A percentile compares a stretch with the other conserved stretches of the same genome.
phyloP scores from a whole-genome alignment of 1,140 invertebrate species.

The Microvelia longipes region DNA sequence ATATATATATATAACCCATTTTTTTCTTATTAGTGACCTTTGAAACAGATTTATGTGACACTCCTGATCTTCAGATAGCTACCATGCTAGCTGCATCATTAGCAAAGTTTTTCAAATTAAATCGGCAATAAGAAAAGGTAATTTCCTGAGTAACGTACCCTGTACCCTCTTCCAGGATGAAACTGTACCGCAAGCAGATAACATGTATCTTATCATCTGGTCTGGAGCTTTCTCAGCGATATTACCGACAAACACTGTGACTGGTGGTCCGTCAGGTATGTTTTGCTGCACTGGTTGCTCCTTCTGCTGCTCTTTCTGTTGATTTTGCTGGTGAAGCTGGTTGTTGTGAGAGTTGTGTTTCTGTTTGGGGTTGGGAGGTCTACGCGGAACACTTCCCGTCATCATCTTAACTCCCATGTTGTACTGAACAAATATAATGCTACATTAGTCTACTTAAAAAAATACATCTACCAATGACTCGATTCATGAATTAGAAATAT shows the following conservation, averaged over 20 bases:
- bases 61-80: too few relatives aligned
- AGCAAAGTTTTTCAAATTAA: too few relatives aligned
- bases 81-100: too few relatives aligned
- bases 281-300: slow-evolving; percentile 16
- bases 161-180: slow-evolving; percentile 95
- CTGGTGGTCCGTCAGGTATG: slow-evolving; percentile 56
- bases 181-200: slow-evolving; percentile 80
- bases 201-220: slow-evolving; percentile 80
- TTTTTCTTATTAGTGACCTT: too few relatives aligned
- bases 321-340: too few relatives aligned
- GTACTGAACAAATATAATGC: neutral
- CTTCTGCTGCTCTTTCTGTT: neutral
- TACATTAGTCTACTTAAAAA: too few relatives aligned
- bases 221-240: slow-evolving; percentile 92
- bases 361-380: slow-evolving; percentile 2
- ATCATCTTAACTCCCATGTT: neutral
- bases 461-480: too few relatives aligned
- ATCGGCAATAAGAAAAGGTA: too few relatives aligned
- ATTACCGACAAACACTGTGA: slow-evolving; percentile 97
- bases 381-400: slow-evolving; percentile 7
- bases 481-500: too few relatives aligned
- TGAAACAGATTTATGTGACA: too few relatives aligned
- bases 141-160: too few relatives aligned
- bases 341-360: slow-evolving; percentile 1
- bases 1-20: too few relatives aligned